These are phyloP conservation scores for Chromoteleia sp. DNA, from an alignment of 2,888 invertebrate species.

Conservation along the genomic window DNA sequence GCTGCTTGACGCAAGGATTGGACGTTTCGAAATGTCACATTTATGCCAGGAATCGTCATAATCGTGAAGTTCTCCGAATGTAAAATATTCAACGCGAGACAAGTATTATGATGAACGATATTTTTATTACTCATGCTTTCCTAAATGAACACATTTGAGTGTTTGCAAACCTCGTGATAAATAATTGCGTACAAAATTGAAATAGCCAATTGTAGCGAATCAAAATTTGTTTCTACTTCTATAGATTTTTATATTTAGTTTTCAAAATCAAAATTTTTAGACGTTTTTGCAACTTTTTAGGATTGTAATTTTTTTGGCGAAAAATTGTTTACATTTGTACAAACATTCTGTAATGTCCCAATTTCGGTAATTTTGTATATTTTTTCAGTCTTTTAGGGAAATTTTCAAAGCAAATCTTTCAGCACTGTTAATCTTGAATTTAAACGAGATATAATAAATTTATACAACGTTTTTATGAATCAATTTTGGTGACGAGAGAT, in stretches of 20 bases:
- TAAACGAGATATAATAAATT: neutral
- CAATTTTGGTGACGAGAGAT: constrained; percentile 5
- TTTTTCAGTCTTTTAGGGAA: too few relatives aligned
- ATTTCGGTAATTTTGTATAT: too few relatives aligned
- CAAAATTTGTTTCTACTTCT: too few relatives aligned
- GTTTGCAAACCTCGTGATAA: constrained; percentile 5
- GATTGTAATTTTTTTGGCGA: too few relatives aligned
- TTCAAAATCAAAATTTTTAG: too few relatives aligned
- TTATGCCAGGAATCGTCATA: constrained; percentile 36
- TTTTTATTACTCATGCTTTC: constrained; percentile 15
- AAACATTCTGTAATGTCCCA: too few relatives aligned
- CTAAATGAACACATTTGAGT: constrained; percentile 38
- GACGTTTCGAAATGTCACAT: constrained; percentile 45
- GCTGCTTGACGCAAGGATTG: constrained; percentile 57
- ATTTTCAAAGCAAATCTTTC: too few relatives aligned
- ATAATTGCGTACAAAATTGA: neutral
- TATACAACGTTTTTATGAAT: neutral
- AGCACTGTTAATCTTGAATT: too few relatives aligned
- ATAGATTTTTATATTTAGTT: too few relatives aligned
- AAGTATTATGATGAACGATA: constrained; percentile 44
- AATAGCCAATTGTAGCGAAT: neutral
- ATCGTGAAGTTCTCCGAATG: constrained; percentile 37
- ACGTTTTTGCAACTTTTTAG: too few relatives aligned
- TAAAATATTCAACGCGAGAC: constrained; percentile 16
- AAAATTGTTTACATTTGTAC: too few relatives aligned